phyloP scores from a whole-genome alignment of 2,888 invertebrate genomes.

The Furcula furcula region DNA sequence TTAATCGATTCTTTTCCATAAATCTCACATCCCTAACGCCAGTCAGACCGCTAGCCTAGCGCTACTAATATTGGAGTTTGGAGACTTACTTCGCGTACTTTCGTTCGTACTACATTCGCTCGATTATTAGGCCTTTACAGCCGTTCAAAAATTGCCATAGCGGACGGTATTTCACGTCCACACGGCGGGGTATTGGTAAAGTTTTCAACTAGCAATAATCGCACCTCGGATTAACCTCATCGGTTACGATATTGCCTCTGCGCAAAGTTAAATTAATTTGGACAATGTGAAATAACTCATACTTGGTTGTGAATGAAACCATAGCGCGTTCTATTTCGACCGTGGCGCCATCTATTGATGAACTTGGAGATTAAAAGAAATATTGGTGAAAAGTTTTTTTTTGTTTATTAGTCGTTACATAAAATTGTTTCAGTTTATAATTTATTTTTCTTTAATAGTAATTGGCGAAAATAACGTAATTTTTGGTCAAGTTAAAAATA shows the following conservation, averaged over 20 bases:
- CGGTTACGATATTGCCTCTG: constrained; percentile 96
- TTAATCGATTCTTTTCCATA: too few species aligned
- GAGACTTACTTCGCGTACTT: constrained; percentile 25
- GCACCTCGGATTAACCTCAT: constrained; percentile 94
- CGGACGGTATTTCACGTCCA: constrained; percentile 73
- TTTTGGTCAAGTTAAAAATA: too few species aligned
- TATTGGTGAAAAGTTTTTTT: neutral
- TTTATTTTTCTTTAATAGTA: too few species aligned
- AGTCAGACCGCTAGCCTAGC: too few species aligned
- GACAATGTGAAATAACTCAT: constrained; percentile 2
- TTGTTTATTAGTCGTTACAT: too few species aligned
- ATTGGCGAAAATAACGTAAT: too few species aligned
- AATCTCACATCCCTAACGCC: too few species aligned
- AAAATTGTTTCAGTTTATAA: too few species aligned
- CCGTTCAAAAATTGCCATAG: constrained; percentile 71
- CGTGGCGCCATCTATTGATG: constrained; percentile 53
- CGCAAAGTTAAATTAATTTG: constrained; percentile 86
- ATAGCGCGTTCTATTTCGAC: constrained; percentile 41
- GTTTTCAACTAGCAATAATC: constrained; percentile 96
- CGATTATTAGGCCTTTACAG: constrained; percentile 47
- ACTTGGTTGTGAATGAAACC: constrained; percentile 22
- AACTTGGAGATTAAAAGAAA: neutral
- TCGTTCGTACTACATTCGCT: too few species aligned
- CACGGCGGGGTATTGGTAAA: constrained; percentile 82
- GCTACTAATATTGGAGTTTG: too few species aligned